A percentile compares a stretch with the other conserved stretches of the same genome.
Evolutionary conservation across 1,140 invertebrate genomes (phyloP).

Genomic region (Bombus waltoni): DNA sequence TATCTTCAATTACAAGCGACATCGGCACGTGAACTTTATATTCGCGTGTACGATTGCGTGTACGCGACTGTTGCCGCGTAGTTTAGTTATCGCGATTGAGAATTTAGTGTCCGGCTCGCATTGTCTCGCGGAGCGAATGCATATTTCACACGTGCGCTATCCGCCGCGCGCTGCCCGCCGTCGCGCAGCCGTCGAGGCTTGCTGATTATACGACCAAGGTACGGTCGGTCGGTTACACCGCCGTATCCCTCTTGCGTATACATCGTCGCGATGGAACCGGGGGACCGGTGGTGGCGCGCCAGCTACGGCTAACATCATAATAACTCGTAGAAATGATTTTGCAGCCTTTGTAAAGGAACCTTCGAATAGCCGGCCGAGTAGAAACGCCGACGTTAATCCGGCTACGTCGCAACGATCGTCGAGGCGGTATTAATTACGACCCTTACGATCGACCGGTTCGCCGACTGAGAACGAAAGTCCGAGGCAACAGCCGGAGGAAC

Average conservation of each 20-base stretch:
- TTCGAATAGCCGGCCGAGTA: slow-evolving; percentile 39
- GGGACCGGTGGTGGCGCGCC: slow-evolving; percentile 28
- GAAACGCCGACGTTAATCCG: slow-evolving; percentile 51
- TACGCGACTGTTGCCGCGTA: slow-evolving; percentile 53
- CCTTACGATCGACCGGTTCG: background rate
- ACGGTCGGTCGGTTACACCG: slow-evolving; percentile 54
- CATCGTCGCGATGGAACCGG: slow-evolving; percentile 27
- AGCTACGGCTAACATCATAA: slow-evolving; percentile 60
- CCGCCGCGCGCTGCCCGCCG: slow-evolving; percentile 39
- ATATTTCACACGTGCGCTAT: slow-evolving; percentile 75
- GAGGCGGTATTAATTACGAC: slow-evolving; percentile 55
- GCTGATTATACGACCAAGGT: slow-evolving; percentile 65
- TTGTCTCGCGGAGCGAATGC: slow-evolving; percentile 74
- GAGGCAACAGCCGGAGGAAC: background rate
- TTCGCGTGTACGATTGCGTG: slow-evolving; percentile 50
- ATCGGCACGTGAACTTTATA: slow-evolving; percentile 59
- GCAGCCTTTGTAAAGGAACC: slow-evolving; percentile 43
- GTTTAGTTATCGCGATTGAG: slow-evolving; percentile 70
- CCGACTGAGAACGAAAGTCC: background rate
- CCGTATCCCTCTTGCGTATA: slow-evolving; percentile 44
- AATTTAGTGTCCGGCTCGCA: slow-evolving; percentile 72
- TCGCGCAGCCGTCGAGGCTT: slow-evolving; percentile 46
- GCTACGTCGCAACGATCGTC: slow-evolving; percentile 47
- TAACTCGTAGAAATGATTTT: slow-evolving; percentile 68
- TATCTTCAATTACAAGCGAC: slow-evolving; percentile 55